These are phyloP conservation scores for Molanna angustata DNA, from an alignment of 2,888 invertebrate genomes.

Conservation along the genomic window DNA sequence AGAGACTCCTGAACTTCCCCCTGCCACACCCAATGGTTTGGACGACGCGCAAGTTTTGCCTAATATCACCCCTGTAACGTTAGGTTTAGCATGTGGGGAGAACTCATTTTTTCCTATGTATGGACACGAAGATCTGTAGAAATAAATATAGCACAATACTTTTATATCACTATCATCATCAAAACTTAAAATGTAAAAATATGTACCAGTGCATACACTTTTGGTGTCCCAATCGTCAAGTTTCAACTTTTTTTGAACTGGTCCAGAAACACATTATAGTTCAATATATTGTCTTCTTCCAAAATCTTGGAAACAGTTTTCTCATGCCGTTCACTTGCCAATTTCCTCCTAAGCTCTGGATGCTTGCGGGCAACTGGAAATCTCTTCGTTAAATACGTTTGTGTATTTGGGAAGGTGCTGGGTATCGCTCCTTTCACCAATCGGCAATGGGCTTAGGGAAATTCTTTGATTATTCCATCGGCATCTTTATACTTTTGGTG, in stretches of 20 bases:
- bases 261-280: not conserved
- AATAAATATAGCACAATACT: not conserved
- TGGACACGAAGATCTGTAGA: not conserved
- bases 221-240: not conserved
- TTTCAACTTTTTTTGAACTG: not conserved
- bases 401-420: not conserved
- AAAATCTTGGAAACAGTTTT: not conserved
- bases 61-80: too few relatives aligned
- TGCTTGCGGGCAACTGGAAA: not conserved
- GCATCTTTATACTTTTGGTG: not conserved
- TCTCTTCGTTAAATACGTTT: not conserved
- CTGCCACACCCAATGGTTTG: too few relatives aligned
- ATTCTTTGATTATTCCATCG: not conserved
- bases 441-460: not conserved
- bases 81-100: not conserved
- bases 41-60: too few relatives aligned
- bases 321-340: not conserved
- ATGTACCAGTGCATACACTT: not conserved
- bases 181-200: slow-evolving; percentile 1
- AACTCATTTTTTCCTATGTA: not conserved
- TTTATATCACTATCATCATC: not conserved
- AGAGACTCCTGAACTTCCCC: too few relatives aligned
- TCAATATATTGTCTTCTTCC: not conserved
- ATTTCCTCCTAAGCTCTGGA: not conserved
- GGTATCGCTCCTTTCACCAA: slow-evolving; percentile 1